Evolutionary conservation across 2,113 vertebrate genomes (phyloP).

Genomic region (Tragelaphus scriptus): DNA sequence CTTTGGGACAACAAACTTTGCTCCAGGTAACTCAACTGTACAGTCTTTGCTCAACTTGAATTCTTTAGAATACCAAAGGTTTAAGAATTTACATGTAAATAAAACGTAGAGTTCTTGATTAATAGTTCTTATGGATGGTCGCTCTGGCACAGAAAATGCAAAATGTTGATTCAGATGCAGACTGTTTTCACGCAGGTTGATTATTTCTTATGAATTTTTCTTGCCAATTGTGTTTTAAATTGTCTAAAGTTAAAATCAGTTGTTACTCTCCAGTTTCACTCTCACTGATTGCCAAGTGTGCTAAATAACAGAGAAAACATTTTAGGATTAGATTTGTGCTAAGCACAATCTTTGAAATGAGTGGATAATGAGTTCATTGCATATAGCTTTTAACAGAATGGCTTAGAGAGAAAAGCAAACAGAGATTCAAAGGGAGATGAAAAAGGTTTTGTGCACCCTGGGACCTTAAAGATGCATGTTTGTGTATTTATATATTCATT

Average conservation of each 20-base stretch:
- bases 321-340: background rate
- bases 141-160: too few species aligned
- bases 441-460: background rate
- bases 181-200: background rate
- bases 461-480: background rate
- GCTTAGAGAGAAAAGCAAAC: background rate
- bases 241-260: background rate
- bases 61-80: background rate
- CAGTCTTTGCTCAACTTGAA: background rate
- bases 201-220: background rate
- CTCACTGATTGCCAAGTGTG: background rate
- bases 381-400: background rate
- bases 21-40: slow-evolving; percentile 84
- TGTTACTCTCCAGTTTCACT: background rate
- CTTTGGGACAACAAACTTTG: slow-evolving; percentile 92
- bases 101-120: background rate
- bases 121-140: background rate
- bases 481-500: background rate
- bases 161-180: background rate
- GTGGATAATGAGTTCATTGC: background rate
- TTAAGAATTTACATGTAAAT: background rate
- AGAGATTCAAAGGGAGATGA: background rate
- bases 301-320: background rate
- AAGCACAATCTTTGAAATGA: background rate
- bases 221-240: background rate